Conservation (phyloP, 2,888 invertebrate genomes). For the Macropis europaea region DNA sequence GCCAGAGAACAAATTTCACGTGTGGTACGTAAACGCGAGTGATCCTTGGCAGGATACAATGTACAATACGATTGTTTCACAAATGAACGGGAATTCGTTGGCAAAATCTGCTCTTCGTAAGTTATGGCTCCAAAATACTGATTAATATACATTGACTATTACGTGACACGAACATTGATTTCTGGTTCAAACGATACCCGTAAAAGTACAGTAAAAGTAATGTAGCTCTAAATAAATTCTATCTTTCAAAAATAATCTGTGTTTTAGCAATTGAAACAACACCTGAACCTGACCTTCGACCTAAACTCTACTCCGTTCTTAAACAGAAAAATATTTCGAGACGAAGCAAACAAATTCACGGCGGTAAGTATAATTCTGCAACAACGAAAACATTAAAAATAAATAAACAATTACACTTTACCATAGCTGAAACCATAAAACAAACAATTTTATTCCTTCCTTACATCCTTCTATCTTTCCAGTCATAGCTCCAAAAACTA, state of each 20-base stretch:
- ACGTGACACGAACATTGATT: no score
- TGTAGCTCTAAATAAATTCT: not conserved
- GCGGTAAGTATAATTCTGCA: not conserved
- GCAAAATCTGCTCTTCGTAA: conserved; percentile 42
- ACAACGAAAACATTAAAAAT: no score
- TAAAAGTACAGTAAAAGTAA: no score
- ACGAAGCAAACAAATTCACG: not conserved
- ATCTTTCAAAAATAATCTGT: not conserved
- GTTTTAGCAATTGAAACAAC: not conserved
- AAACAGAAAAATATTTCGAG: not conserved
- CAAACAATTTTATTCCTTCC: no score
- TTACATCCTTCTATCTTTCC: no score
- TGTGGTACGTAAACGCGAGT: conserved; percentile 64
- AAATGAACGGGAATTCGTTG: conserved; percentile 46
- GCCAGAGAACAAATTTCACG: conserved; percentile 47
- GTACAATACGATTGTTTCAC: conserved; percentile 52
- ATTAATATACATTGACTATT: not conserved
- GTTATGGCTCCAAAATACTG: not conserved
- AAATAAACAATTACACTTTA: no score
- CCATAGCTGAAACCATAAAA: no score
- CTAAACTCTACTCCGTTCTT: conserved; percentile 36
- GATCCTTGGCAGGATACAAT: conserved; percentile 61
- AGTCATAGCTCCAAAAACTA: no score
- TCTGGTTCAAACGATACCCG: no score
- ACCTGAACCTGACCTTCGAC: conserved; percentile 8